phyloP scores from a whole-genome alignment of 2,113 vertebrate genomes.

The Pterocles orientalis region DNA sequence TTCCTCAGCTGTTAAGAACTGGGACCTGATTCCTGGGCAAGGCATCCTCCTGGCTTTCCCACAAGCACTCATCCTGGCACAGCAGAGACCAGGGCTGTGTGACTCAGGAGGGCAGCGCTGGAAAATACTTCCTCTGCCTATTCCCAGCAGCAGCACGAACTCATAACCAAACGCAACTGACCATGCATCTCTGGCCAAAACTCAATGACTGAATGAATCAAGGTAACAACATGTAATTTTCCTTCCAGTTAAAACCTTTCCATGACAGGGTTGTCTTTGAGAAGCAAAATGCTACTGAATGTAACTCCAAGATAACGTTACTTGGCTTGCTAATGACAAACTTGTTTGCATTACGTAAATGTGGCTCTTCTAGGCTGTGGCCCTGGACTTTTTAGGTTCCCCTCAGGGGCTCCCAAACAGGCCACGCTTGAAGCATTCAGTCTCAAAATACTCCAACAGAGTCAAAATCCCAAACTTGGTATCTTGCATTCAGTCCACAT shows the following conservation, averaged over 20 bases:
- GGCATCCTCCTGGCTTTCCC: neutral
- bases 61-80: neutral
- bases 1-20: neutral
- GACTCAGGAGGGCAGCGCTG: neutral
- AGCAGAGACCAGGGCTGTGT: neutral
- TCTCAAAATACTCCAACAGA: neutral
- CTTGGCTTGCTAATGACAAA: neutral
- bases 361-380: neutral
- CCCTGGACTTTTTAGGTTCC: neutral
- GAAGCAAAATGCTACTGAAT: neutral
- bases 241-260: neutral
- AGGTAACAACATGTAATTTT: neutral
- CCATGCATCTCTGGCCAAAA: neutral
- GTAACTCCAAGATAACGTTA: neutral
- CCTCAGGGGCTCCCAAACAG: neutral
- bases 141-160: neutral
- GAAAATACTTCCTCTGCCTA: neutral
- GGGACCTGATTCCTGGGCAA: neutral
- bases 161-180: neutral
- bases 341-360: neutral
- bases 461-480: neutral
- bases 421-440: neutral
- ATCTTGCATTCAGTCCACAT: neutral
- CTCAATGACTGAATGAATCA: neutral
- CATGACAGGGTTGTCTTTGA: neutral